Conservation (phyloP, 2,888 invertebrate genomes). For the Omphaloscelis lunosa region DNA sequence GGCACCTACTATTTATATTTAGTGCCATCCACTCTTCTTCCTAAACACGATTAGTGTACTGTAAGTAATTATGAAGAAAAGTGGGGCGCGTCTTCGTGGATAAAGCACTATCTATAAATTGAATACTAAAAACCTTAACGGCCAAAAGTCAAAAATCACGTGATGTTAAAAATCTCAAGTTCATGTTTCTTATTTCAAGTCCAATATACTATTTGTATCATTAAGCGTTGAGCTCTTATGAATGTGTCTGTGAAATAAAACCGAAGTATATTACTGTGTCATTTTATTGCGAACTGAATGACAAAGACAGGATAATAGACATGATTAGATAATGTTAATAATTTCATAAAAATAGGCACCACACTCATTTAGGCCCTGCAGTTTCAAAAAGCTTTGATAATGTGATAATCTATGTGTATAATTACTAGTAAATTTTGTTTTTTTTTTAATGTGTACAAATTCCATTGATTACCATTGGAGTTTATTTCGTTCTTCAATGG, state of each 20-base stretch:
- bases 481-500: constrained; percentile 50
- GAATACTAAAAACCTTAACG: not conserved
- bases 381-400: constrained; percentile 71
- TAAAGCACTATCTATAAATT: not conserved
- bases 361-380: constrained; percentile 36
- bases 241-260: constrained; percentile 22
- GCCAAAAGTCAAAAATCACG: not conserved
- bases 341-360: constrained; percentile 18
- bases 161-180: constrained; percentile 10
- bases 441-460: constrained; percentile 27
- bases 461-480: constrained; percentile 37
- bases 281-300: not conserved
- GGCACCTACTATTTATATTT: not conserved
- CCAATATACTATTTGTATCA: constrained; percentile 11
- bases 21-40: too few species aligned
- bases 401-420: constrained; percentile 71
- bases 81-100: too few species aligned
- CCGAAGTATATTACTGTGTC: constrained; percentile 22
- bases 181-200: constrained; percentile 10
- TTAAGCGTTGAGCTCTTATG: constrained; percentile 2
- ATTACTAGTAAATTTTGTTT: constrained; percentile 44
- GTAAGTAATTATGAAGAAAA: too few species aligned
- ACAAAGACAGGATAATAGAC: constrained; percentile 1
- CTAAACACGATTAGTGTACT: too few species aligned
- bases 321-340: not conserved